Conservation (phyloP, 2,888 invertebrate genomes). For the Adineta ricciae region DNA sequence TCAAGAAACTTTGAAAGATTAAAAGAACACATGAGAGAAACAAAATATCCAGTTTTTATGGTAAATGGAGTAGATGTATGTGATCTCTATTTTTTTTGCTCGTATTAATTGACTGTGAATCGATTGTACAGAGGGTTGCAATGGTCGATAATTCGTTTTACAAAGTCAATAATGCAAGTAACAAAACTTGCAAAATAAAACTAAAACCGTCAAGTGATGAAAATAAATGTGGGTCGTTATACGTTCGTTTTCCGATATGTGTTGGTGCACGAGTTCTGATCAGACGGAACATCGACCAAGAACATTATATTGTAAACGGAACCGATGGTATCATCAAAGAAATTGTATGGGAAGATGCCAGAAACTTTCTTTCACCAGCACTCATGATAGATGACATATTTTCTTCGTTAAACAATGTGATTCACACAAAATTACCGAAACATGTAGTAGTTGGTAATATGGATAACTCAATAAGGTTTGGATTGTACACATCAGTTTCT, state of each 20-base stretch:
- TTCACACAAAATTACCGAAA: not conserved
- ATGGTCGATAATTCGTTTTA: not conserved
- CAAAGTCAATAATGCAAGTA: not conserved
- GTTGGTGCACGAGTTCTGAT: not conserved
- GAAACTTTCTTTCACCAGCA: not conserved
- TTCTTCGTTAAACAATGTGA: not conserved
- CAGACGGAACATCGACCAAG: not conserved
- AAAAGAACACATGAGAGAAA: too few species aligned
- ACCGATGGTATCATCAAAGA: not conserved
- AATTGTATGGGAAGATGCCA: not conserved
- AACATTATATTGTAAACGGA: not conserved
- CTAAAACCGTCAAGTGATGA: not conserved
- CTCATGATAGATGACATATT: not conserved
- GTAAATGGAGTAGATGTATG: too few species aligned
- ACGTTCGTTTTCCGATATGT: not conserved
- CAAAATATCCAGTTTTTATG: too few species aligned
- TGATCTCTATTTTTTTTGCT: too few species aligned
- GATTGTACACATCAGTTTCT: too few species aligned
- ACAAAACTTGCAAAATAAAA: not conserved
- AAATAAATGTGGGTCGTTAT: not conserved
- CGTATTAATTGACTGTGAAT: too few species aligned
- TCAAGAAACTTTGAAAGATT: too few species aligned
- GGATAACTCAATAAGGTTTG: too few species aligned
- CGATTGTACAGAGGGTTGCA: not conserved
- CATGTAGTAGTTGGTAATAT: not conserved